phyloP scores from a whole-genome alignment of 2,797 vertebrate genomes.

The Oreochromis mossambicus region DNA sequence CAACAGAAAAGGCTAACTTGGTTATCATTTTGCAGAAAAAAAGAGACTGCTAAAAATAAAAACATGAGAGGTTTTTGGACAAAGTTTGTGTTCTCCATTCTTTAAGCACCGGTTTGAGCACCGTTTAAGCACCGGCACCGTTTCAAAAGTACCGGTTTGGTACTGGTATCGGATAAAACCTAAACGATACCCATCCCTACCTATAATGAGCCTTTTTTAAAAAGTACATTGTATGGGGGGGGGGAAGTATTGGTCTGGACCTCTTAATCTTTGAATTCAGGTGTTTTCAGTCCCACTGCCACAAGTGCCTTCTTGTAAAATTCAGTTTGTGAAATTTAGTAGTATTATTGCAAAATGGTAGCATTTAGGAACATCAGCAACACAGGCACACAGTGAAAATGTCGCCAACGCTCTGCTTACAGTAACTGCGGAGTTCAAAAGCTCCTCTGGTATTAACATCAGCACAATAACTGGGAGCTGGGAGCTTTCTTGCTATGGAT shows the following conservation, averaged over 20 bases:
- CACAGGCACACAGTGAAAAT: neutral
- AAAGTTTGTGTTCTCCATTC: too few species aligned
- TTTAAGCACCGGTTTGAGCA: too few species aligned
- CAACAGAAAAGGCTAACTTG: too few species aligned
- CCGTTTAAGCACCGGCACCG: too few species aligned
- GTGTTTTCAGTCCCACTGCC: neutral
- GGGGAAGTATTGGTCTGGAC: neutral
- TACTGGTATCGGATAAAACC: too few species aligned
- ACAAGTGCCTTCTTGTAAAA: neutral
- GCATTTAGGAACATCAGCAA: neutral
- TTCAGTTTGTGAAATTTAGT: neutral
- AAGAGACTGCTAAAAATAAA: too few species aligned
- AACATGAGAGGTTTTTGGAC: too few species aligned
- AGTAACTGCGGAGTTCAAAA: neutral
- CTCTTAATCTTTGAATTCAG: neutral
- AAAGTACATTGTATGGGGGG: neutral
- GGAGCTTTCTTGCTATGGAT: neutral
- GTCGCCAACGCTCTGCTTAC: neutral
- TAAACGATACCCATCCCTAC: too few species aligned
- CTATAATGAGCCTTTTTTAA: neutral
- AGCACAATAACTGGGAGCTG: neutral
- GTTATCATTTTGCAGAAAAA: too few species aligned
- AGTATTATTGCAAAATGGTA: neutral
- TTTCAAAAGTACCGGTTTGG: too few species aligned
- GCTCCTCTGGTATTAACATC: neutral